Conservation (phyloP, 1,140 invertebrate genomes). For the Archegozetes longisetosus region DNA sequence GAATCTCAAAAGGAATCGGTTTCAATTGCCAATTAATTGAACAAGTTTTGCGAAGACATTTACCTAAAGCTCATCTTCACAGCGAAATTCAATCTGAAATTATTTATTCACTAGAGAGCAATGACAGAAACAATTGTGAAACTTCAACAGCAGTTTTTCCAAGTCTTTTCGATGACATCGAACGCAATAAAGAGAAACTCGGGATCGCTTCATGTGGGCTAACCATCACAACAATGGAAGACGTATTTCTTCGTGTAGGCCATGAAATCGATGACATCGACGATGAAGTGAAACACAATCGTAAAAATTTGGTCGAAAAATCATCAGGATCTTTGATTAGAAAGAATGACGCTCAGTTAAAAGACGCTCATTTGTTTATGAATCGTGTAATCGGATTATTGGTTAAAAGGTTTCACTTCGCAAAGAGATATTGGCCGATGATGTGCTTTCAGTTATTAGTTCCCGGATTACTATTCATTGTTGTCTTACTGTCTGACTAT, state of each 20-base stretch:
- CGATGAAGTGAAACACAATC: neutral
- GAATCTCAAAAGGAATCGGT: slow-evolving; percentile 17
- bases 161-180: slow-evolving; percentile 44
- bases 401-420: slow-evolving; percentile 21
- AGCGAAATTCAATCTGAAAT: slow-evolving; percentile 31
- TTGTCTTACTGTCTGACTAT: slow-evolving; percentile 5
- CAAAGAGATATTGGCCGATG: slow-evolving; percentile 18
- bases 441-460: slow-evolving; percentile 18
- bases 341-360: neutral
- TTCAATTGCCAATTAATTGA: neutral
- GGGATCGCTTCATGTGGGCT: slow-evolving; percentile 57
- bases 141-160: slow-evolving; percentile 32
- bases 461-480: slow-evolving; percentile 14
- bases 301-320: neutral
- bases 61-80: slow-evolving; percentile 10
- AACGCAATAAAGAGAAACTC: slow-evolving; percentile 38
- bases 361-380: neutral
- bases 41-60: neutral
- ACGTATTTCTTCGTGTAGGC: slow-evolving; percentile 56
- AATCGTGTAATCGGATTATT: slow-evolving; percentile 18
- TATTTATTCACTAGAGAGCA: slow-evolving; percentile 34
- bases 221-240: slow-evolving; percentile 63
- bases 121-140: neutral
- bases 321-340: neutral
- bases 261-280: neutral